phyloP scores from a whole-genome alignment of 1,140 invertebrate species.

The Panagrolaimus sp. region DNA sequence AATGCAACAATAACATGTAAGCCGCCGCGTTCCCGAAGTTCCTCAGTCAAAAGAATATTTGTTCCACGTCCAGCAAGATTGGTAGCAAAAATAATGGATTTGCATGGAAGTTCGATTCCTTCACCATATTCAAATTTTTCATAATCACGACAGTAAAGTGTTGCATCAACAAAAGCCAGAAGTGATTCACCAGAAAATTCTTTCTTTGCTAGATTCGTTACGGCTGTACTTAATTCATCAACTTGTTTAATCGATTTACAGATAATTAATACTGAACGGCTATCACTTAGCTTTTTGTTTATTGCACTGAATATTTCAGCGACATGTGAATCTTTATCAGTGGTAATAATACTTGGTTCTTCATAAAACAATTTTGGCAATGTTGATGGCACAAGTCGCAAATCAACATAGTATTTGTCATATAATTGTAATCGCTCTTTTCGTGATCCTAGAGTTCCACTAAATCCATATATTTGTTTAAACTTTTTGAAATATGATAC shows the following conservation, averaged over 20 bases:
- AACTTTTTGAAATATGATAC: background rate
- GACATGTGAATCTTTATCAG: background rate
- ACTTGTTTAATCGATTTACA: background rate
- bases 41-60: background rate
- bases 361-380: background rate
- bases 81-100: background rate
- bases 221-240: background rate
- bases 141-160: background rate
- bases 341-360: background rate
- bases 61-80: background rate
- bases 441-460: background rate
- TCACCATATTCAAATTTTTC: background rate
- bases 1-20: background rate
- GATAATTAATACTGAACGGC: no score
- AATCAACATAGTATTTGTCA: background rate
- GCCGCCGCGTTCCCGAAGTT: background rate
- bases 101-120: background rate
- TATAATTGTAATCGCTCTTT: background rate
- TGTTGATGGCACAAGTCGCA: background rate
- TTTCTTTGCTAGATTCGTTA: background rate
- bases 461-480: background rate
- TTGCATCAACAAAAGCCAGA: background rate
- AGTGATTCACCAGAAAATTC: background rate
- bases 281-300: no score
- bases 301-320: background rate